phyloP scores from a whole-genome alignment of 2,888 invertebrate species.

The Ceraclea dissimilis region DNA sequence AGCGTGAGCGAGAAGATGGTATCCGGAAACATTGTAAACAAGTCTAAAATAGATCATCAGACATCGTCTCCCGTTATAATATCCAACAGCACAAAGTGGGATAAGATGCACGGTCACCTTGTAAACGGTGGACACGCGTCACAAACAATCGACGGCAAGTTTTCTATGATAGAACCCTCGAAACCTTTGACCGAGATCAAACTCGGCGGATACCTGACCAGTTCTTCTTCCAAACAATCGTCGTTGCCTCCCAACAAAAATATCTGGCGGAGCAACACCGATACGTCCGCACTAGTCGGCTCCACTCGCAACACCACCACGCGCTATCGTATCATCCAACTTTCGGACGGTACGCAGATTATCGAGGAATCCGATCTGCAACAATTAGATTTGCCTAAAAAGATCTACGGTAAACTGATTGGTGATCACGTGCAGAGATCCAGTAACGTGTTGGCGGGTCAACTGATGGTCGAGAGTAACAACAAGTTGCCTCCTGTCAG shows the following conservation, averaged over 20 bases:
- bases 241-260: neutral
- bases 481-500: constrained; percentile 18
- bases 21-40: neutral
- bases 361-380: neutral
- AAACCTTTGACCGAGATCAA: constrained; percentile 15
- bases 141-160: neutral
- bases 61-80: too few relatives aligned
- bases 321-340: constrained; percentile 14
- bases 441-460: neutral
- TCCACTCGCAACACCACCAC: neutral
- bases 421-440: neutral
- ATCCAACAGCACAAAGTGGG: too few relatives aligned
- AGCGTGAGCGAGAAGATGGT: neutral
- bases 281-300: constrained; percentile 3
- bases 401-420: neutral
- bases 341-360: constrained; percentile 6
- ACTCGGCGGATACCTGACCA: constrained; percentile 7
- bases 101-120: neutral
- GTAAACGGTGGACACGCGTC: constrained; percentile 1
- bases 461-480: neutral
- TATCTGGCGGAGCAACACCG: constrained; percentile 8
- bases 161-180: neutral
- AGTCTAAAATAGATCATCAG: neutral
- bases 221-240: constrained; percentile 2
- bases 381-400: neutral